Conservation (phyloP, 2,797 vertebrate genomes). For the Tapirus indicus region DNA sequence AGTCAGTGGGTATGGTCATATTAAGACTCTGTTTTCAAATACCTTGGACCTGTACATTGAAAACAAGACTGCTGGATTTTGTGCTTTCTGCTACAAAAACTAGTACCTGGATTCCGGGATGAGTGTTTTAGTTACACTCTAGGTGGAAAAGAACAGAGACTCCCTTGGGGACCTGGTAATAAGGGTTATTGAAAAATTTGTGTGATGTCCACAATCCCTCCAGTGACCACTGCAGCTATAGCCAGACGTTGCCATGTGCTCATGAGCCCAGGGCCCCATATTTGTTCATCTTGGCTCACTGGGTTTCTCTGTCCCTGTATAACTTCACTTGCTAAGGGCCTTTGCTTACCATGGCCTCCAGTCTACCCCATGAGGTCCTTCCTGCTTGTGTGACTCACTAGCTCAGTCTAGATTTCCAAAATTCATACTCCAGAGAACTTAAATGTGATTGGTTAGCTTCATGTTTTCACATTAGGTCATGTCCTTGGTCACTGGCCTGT, state of each 20-base stretch:
- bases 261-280: not conserved
- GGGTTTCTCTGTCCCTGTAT: not conserved
- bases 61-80: not conserved
- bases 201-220: rapidly evolving
- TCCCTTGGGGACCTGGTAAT: not conserved
- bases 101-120: not conserved
- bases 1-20: not conserved
- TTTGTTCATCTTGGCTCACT: not conserved
- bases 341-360: not conserved
- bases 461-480: not conserved
- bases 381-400: not conserved
- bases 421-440: not conserved
- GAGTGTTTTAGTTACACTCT: not conserved
- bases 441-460: not conserved
- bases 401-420: not conserved
- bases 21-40: not conserved
- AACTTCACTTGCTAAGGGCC: not conserved
- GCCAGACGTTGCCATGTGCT: rapidly evolving
- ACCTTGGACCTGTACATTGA: not conserved
- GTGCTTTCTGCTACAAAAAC: not conserved
- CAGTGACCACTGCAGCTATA: rapidly evolving
- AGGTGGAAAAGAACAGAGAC: not conserved
- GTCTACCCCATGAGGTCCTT: not conserved
- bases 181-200: not conserved
- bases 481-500: not conserved